These are phyloP conservation scores for Molossus molossus DNA, from an alignment of 2,797 vertebrate species.

Conservation along the genomic window DNA sequence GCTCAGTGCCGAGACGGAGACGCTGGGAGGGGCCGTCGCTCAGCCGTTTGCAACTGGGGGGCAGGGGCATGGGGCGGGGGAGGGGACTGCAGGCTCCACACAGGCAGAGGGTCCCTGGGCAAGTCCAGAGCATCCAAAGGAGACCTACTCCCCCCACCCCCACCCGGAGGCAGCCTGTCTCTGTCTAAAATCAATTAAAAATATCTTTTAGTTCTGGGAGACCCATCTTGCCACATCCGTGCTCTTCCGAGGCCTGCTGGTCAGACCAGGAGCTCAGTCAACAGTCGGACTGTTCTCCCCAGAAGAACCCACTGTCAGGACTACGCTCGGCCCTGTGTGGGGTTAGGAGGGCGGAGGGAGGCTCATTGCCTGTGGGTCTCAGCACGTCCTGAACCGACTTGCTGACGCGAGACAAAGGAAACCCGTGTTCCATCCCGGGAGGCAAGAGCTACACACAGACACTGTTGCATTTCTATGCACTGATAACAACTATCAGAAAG, in stretches of 20 bases:
- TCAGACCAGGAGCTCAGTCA: conserved; percentile 53
- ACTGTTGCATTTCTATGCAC: neutral
- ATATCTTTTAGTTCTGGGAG: conserved; percentile 10
- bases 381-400: neutral
- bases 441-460: neutral
- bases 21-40: neutral
- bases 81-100: too few relatives aligned
- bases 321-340: neutral
- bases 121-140: too few relatives aligned
- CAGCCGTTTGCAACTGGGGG: neutral
- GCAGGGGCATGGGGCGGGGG: neutral
- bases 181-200: too few relatives aligned
- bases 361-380: neutral
- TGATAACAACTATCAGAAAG: neutral
- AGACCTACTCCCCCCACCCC: too few relatives aligned
- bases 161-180: too few relatives aligned
- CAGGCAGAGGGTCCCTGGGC: too few relatives aligned
- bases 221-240: conserved; percentile 51
- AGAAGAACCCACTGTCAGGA: neutral
- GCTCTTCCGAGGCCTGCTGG: conserved; percentile 43
- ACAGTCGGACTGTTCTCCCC: conserved; percentile 8
- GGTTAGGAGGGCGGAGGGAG: neutral
- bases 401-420: neutral
- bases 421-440: fast-evolving
- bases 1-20: neutral